Evolutionary conservation across 2,797 vertebrate genomes (phyloP), one percentile per base, ranked within the genome.

Genomic region (Serranus cabrilla): DNA sequence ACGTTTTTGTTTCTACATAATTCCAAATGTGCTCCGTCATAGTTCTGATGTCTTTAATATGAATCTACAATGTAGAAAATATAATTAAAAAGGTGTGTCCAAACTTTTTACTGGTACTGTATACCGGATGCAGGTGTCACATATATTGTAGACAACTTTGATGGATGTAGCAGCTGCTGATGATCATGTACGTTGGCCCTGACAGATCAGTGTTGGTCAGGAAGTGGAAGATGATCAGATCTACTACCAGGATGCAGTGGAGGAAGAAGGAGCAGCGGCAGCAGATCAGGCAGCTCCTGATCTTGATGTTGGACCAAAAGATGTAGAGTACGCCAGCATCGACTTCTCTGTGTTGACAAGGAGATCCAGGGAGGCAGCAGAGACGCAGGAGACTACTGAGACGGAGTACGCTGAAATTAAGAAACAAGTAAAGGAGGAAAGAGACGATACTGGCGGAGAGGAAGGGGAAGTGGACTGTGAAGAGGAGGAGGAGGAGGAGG

Each of bases 371-470:
- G 37, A 40, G 37, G 34, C 46, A 20, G 12, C 11, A 23, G 66
- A 45, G 21, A 66, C 3, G 7, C 46, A 31, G 4, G 71, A 75
- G 17, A 31, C 4, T n/a, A 31, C 63, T 2, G 58, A 71, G 1
- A 85, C 85, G 0, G 76, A 83, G 39, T 85, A 89, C 1, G 54
- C 82, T 50, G 80, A 82, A 50, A 80, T 85, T 14, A 75, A 82
- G 45, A 78, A 18, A 46, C 1, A 12, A 14, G 49, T 13, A 3
- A 52, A 61, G 62, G 52, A 61, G n/a, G 31, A 70, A 42, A 42
- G 2, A 0, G 47, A 1, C 11, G 56, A 71, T 0, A n/a, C 21
- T 7, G 49, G 0, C 1, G 9, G 3, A 55, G 71, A n/a, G 14
- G 43, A 75, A 31, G 31, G 7, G 27, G 11, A 74, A 34, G 40